Percentiles rank a stretch among this genome's conserved stretches.
Conservation (phyloP, 2,888 invertebrate species). For the Dynastes tityus region DNA sequence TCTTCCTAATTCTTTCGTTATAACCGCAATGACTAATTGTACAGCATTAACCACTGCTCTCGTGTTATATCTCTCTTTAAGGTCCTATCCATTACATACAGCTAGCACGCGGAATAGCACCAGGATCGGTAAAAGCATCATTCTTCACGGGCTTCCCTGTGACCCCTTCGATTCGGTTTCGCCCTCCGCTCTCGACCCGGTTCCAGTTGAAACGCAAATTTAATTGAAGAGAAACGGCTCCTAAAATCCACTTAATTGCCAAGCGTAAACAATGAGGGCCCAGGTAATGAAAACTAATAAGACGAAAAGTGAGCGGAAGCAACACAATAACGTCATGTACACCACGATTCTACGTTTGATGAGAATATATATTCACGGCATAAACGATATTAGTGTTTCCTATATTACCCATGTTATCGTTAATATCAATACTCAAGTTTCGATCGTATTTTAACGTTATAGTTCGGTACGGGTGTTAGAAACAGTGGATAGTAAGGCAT, state of each 20-base stretch:
- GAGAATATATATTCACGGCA: constrained; percentile 19
- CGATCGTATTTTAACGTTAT: background rate
- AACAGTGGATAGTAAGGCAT: too few relatives aligned
- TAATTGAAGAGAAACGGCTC: constrained; percentile 28
- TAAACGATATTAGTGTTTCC: background rate
- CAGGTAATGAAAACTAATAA: constrained; percentile 38
- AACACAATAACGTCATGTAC: background rate
- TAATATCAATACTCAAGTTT: constrained; percentile 15
- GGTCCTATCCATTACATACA: background rate
- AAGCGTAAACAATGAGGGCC: constrained; percentile 22
- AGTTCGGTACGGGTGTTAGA: background rate
- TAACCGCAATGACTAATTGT: too few relatives aligned
- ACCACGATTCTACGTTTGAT: constrained; percentile 6
- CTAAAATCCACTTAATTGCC: constrained; percentile 26
- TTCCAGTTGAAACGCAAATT: constrained; percentile 26
- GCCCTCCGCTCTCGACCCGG: background rate
- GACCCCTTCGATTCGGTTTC: background rate
- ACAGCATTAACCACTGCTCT: background rate
- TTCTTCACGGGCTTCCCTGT: background rate
- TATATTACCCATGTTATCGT: constrained; percentile 6
- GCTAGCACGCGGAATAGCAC: background rate
- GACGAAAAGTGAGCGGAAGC: background rate
- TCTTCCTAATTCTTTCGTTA: too few relatives aligned
- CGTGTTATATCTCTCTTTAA: background rate
- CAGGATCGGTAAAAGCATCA: background rate